Evolutionary conservation across 2,888 invertebrate species (phyloP).

Genomic region (Aricia artaxerxes): DNA sequence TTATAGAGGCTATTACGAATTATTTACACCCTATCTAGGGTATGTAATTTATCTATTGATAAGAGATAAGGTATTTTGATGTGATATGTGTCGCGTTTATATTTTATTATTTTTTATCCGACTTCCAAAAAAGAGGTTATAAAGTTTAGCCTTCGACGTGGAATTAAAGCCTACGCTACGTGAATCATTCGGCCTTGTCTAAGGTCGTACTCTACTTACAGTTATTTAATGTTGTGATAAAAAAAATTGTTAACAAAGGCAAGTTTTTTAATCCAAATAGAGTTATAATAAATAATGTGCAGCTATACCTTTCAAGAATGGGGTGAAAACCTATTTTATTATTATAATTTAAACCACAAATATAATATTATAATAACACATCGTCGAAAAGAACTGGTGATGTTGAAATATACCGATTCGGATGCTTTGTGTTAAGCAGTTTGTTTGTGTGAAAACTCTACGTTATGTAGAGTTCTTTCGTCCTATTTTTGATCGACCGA

Average conservation of each 20-base stretch:
- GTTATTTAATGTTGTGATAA: neutral
- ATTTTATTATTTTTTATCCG: slow-evolving; percentile 12
- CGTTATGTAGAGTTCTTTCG: neutral
- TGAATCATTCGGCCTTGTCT: slow-evolving; percentile 20
- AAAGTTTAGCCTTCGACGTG: neutral
- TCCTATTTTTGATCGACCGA: neutral
- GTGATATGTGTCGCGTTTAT: neutral
- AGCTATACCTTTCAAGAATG: neutral
- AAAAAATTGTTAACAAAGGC: neutral
- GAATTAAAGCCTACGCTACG: slow-evolving; percentile 1
- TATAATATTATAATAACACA: too few relatives aligned
- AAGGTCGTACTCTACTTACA: slow-evolving; percentile 12
- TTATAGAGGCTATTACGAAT: slow-evolving; percentile 31
- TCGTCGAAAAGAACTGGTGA: too few relatives aligned
- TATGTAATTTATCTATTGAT: slow-evolving; percentile 40
- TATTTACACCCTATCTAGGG: slow-evolving; percentile 37
- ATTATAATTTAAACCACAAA: neutral
- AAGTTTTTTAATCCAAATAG: neutral
- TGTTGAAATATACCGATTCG: too few relatives aligned
- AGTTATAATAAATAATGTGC: neutral
- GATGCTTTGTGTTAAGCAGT: neutral
- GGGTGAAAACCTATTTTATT: neutral
- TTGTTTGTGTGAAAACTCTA: neutral
- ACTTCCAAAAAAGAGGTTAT: neutral
- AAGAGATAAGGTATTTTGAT: slow-evolving; percentile 38